phyloP scores from a whole-genome alignment of 2,888 invertebrate genomes.

The Cristatella mucedo region DNA sequence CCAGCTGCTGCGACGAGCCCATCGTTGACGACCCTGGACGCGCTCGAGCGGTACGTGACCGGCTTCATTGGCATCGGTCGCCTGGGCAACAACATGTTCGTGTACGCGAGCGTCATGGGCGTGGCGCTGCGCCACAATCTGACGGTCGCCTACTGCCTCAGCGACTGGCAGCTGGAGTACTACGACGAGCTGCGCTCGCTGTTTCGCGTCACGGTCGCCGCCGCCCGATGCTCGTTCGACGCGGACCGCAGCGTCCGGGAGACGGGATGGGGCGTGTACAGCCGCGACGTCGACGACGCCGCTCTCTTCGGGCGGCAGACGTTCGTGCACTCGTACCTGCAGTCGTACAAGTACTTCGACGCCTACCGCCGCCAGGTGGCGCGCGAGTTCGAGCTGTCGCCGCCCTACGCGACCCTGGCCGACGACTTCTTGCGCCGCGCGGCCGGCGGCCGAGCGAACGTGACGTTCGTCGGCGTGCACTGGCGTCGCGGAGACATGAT shows the following conservation, averaged over 20 bases:
- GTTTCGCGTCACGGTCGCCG: no score
- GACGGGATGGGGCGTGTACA: slow-evolving; percentile 13
- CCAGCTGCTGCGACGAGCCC: no score
- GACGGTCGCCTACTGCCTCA: slow-evolving; percentile 19
- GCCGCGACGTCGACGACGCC: slow-evolving; percentile 12
- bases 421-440: no score
- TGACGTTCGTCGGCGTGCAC: slow-evolving; percentile 28
- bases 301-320: slow-evolving; percentile 7
- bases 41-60: no score
- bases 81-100: slow-evolving; percentile 24
- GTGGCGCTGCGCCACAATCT: slow-evolving; percentile 19
- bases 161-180: slow-evolving; percentile 14
- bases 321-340: slow-evolving; percentile 20
- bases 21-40: no score
- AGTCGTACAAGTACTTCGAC: slow-evolving; percentile 24
- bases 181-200: slow-evolving; percentile 19
- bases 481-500: slow-evolving; percentile 36
- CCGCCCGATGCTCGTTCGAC: no score
- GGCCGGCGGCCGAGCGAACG: no score
- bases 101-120: slow-evolving; percentile 21
- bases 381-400: no score
- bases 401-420: no score
- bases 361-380: slow-evolving; percentile 15
- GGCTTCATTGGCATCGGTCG: no score
- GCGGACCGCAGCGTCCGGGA: no score